Evolutionary conservation across 1,140 invertebrate species (phyloP).

Genomic region (Diabrotica virgifera): DNA sequence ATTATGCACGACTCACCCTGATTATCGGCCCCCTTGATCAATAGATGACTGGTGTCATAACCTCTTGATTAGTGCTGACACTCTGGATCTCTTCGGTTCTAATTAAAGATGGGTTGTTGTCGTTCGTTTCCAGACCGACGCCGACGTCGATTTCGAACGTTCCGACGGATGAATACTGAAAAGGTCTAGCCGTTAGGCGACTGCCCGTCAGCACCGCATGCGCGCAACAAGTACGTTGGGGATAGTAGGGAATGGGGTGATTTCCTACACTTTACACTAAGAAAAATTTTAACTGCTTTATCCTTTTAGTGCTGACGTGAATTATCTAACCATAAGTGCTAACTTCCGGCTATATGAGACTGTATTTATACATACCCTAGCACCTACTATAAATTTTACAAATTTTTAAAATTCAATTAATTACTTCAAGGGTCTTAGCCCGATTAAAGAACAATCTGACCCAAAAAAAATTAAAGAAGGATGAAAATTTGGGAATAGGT

Average conservation of each 20-base stretch:
- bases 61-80: neutral
- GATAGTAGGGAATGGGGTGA: neutral
- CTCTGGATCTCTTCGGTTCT: neutral
- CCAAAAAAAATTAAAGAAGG: no score
- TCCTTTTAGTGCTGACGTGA: no score
- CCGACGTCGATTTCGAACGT: slow-evolving; percentile 6
- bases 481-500: no score
- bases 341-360: no score
- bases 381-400: no score
- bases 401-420: no score
- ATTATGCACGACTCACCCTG: slow-evolving; percentile 4
- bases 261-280: no score
- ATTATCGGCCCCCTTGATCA: neutral
- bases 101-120: slow-evolving; percentile 18
- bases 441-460: no score
- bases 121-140: slow-evolving; percentile 5
- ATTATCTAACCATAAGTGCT: no score
- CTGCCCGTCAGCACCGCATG: slow-evolving; percentile 7
- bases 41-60: slow-evolving; percentile 4
- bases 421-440: no score
- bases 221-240: slow-evolving; percentile 16
- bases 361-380: no score
- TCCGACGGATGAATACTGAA: slow-evolving; percentile 13
- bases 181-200: slow-evolving; percentile 14
- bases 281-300: no score